phyloP scores from a whole-genome alignment of 2,113 vertebrate genomes.

The Pitta sordida region DNA sequence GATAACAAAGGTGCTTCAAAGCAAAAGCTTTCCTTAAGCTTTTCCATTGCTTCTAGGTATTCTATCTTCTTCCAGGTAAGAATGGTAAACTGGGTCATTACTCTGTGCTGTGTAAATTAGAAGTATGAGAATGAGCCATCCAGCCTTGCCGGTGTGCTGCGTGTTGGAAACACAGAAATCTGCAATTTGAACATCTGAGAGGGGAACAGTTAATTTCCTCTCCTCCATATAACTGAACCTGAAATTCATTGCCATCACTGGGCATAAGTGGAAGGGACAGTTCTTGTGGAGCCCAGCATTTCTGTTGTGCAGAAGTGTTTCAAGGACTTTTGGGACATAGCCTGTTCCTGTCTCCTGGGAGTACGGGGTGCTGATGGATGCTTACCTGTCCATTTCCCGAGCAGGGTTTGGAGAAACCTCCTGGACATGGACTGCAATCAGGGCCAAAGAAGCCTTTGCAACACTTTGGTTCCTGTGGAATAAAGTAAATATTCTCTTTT shows the following conservation, averaged over 20 bases:
- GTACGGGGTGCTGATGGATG: not conserved
- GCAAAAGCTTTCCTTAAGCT: not conserved
- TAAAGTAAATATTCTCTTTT: not conserved
- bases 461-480: constrained; percentile 79
- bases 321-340: not conserved
- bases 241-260: not conserved
- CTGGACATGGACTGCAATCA: constrained; percentile 85
- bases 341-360: not conserved
- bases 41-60: not conserved
- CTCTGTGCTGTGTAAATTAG: not conserved
- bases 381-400: constrained; percentile 86
- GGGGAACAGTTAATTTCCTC: not conserved
- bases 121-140: not conserved
- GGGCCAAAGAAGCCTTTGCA: constrained; percentile 90
- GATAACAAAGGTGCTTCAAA: not conserved
- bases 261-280: not conserved
- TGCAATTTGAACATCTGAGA: not conserved
- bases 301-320: not conserved
- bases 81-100: not conserved
- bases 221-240: not conserved
- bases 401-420: constrained; percentile 82
- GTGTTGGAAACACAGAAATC: not conserved
- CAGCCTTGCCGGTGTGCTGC: not conserved
- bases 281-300: not conserved
- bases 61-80: not conserved